Conservation (phyloP, 1,140 invertebrate species). For the Monomorium pharaonis region DNA sequence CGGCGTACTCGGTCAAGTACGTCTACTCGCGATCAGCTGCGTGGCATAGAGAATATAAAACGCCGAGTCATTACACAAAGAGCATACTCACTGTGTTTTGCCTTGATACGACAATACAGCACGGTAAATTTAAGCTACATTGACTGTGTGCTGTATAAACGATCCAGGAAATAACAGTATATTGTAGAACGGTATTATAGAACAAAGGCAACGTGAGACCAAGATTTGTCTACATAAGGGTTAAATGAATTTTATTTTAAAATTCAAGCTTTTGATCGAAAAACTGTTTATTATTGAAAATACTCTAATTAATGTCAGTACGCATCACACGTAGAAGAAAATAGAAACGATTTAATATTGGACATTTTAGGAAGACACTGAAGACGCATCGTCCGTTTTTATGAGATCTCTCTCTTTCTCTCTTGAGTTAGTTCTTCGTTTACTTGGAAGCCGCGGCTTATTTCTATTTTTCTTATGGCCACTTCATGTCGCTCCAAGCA, state of each 20-base stretch:
- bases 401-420: constrained; percentile 18
- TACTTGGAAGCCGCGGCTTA: constrained; percentile 63
- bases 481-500: constrained; percentile 69
- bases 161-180: constrained; percentile 48
- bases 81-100: constrained; percentile 84
- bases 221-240: constrained; percentile 2
- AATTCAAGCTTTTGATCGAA: background rate
- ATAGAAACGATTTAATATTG: background rate
- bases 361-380: constrained; percentile 59
- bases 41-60: constrained; percentile 78
- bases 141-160: constrained; percentile 41
- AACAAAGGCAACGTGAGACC: constrained; percentile 42
- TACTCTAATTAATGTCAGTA: background rate
- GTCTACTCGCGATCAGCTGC: constrained; percentile 80
- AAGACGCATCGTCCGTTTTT: constrained; percentile 78
- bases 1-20: constrained; percentile 83
- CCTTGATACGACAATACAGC: constrained; percentile 78
- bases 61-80: constrained; percentile 84
- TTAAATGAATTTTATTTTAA: background rate
- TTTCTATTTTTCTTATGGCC: constrained; percentile 80
- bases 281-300: background rate
- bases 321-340: background rate
- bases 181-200: constrained; percentile 44
- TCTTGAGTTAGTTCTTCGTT: constrained; percentile 66
- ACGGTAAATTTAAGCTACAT: constrained; percentile 62